These are phyloP conservation scores for Tetrao urogallus DNA, from an alignment of 2,113 vertebrate species.

Conservation along the genomic window DNA sequence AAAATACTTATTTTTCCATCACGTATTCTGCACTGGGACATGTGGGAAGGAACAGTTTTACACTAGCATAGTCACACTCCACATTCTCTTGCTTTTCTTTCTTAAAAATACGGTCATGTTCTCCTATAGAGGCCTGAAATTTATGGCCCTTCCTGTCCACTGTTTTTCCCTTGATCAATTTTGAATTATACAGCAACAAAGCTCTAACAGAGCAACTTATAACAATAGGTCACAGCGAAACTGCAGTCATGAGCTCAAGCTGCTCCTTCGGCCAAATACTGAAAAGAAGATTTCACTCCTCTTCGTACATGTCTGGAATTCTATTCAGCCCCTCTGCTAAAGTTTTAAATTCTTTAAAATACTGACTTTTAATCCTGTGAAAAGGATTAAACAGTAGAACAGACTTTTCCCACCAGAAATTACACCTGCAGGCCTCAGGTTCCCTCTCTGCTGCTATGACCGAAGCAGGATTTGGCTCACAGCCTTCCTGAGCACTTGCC, in stretches of 20 bases:
- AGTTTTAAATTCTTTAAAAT: background rate
- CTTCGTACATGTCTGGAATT: background rate
- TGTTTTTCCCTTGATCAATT: background rate
- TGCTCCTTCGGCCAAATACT: background rate
- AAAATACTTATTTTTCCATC: accelerated
- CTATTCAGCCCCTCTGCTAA: background rate
- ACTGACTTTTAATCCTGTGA: background rate
- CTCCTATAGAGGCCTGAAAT: background rate
- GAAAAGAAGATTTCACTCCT: background rate
- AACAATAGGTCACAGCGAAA: background rate
- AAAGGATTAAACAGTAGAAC: background rate
- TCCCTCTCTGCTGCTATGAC: background rate
- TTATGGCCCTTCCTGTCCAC: background rate
- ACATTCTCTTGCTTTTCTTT: background rate
- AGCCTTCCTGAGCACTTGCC: background rate
- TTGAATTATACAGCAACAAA: background rate
- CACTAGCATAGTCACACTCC: background rate
- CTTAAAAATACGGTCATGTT: background rate
- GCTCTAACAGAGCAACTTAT: background rate
- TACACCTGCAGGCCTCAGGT: background rate
- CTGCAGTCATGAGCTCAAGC: background rate
- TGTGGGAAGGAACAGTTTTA: accelerated
- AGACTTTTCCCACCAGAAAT: background rate
- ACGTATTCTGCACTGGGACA: accelerated
- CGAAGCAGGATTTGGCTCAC: background rate